phyloP scores from a whole-genome alignment of 2,888 invertebrate species.

The Chrysotoxum bicinctum region DNA sequence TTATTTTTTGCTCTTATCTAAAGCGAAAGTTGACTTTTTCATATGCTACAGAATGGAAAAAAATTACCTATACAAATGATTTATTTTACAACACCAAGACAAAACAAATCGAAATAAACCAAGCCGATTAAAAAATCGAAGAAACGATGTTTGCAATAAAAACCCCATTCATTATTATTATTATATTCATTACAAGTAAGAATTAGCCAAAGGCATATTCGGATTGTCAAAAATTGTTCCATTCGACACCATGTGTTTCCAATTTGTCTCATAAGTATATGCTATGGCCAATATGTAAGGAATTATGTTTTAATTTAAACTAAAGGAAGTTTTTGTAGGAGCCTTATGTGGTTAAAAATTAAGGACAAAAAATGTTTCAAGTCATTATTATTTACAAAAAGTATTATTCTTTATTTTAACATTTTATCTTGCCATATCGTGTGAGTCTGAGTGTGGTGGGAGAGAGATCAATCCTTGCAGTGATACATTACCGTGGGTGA shows the following conservation, averaged over 20 bases:
- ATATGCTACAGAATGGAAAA: no score
- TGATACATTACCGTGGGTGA: constrained; percentile 61
- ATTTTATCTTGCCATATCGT: constrained; percentile 18
- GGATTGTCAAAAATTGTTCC: constrained; percentile 62
- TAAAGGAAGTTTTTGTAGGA: constrained; percentile 35
- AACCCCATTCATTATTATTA: no score
- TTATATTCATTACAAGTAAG: no score
- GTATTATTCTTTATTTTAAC: neutral
- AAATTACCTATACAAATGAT: no score
- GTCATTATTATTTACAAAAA: constrained; percentile 53
- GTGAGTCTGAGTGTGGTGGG: neutral
- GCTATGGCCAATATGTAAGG: constrained; percentile 44
- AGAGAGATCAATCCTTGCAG: constrained; percentile 17
- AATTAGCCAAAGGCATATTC: neutral
- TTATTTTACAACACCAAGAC: no score
- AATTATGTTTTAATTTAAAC: constrained; percentile 9
- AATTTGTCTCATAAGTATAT: constrained; percentile 21
- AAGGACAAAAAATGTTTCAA: constrained; percentile 17
- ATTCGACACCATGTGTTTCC: constrained; percentile 52
- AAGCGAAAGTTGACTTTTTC: no score
- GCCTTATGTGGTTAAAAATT: constrained; percentile 66
- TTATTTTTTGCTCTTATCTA: no score
- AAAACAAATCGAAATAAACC: no score
- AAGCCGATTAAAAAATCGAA: no score
- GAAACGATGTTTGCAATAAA: no score